These are phyloP conservation scores for Dromas ardeola DNA, from an alignment of 2,113 vertebrate genomes.

Conservation along the genomic window DNA sequence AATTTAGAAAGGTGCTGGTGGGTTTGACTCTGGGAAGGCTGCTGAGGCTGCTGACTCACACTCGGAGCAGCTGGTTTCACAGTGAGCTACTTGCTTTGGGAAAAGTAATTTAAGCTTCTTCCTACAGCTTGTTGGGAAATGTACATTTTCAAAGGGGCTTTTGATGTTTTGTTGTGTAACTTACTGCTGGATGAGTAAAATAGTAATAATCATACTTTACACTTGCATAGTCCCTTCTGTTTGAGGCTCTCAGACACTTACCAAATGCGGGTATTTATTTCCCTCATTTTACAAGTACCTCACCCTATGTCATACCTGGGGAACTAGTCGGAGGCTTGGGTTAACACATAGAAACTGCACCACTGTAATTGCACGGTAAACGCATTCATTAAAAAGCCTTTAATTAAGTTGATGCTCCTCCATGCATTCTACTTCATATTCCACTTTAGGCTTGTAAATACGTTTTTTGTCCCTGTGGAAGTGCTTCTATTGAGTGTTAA, in stretches of 20 bases:
- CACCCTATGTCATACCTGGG: not conserved
- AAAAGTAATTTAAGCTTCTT: conserved; percentile 48
- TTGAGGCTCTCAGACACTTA: not conserved
- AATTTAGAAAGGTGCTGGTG: conserved; percentile 31
- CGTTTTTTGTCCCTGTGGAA: not conserved
- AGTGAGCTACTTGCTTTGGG: conserved; percentile 27
- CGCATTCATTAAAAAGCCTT: not conserved
- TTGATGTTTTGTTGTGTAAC: conserved; percentile 28
- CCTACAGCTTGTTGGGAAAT: conserved; percentile 1
- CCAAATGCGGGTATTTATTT: not conserved
- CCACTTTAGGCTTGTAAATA: not conserved
- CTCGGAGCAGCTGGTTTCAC: conserved; percentile 14
- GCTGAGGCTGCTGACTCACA: conserved; percentile 20
- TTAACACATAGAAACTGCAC: not conserved
- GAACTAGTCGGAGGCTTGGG: not conserved
- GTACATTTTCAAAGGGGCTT: conserved; percentile 11
- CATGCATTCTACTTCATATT: not conserved
- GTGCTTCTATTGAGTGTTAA: not conserved
- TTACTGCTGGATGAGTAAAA: conserved; percentile 23
- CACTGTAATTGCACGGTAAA: not conserved
- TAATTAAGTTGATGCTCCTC: conserved; percentile 6
- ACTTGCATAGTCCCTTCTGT: not conserved
- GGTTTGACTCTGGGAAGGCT: conserved; percentile 4
- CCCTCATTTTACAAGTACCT: not conserved
- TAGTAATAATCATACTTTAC: not conserved